A percentile compares a stretch with the other conserved stretches of the same genome.
phyloP scores from a whole-genome alignment of 2,888 invertebrate genomes.

The Macrosoma leucophasiata region DNA sequence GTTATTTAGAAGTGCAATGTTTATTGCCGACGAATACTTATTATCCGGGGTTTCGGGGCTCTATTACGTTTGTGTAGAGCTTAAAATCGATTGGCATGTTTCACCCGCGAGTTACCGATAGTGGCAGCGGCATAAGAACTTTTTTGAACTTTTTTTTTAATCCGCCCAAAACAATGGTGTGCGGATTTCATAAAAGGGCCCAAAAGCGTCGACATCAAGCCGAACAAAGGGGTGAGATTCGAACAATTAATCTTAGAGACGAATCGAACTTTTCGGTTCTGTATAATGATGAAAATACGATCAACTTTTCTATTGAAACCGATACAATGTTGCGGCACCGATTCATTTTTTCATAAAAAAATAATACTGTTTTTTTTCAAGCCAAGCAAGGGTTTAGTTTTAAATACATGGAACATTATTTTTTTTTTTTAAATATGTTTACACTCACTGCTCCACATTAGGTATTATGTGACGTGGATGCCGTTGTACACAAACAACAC shows the following conservation, averaged over 20 bases:
- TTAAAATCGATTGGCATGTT: conserved; percentile 14
- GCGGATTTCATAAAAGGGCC: conserved; percentile 61
- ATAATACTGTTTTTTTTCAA: no score
- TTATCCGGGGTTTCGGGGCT: conserved; percentile 19
- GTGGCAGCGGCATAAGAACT: conserved; percentile 39
- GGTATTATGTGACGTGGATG: no score
- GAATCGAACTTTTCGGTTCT: conserved; percentile 57
- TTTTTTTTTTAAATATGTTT: no score
- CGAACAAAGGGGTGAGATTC: conserved; percentile 55
- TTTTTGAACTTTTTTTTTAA: conserved; percentile 59
- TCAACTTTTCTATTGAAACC: no score
- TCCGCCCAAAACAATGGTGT: conserved; percentile 62
- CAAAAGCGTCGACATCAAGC: conserved; percentile 56
- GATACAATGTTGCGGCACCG: no score
- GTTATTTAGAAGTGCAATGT: conserved; percentile 56
- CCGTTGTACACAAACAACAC: no score
- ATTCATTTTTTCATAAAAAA: no score
- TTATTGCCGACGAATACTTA: conserved; percentile 31
- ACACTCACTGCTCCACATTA: no score
- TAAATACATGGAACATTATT: no score
- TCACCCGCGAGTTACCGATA: conserved; percentile 8
- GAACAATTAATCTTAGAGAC: conserved; percentile 65
- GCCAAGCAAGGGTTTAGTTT: no score
- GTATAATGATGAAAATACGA: no score
- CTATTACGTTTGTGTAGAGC: conserved; percentile 15